These are phyloP conservation scores for Pseudorhiza aurosa DNA, from an alignment of 30 jellyfish, hydroid and myxozoan species.

Conservation along the genomic window DNA sequence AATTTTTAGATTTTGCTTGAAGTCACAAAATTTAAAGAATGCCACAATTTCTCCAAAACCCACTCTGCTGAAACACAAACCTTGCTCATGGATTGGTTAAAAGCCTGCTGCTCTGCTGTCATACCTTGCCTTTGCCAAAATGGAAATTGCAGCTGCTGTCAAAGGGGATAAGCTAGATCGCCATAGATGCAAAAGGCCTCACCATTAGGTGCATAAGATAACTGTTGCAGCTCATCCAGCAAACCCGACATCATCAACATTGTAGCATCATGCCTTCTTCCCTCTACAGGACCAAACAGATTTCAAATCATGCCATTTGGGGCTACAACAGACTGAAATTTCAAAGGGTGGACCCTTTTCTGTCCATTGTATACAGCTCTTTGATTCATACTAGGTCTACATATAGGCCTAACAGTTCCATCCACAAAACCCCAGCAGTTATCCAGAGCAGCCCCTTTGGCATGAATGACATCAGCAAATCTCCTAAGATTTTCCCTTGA, in stretches of 20 bases:
- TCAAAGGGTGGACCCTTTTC: conserved; percentile 49
- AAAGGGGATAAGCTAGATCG: conserved; percentile 46
- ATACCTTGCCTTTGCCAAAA: background rate
- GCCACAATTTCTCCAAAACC: conserved; percentile 53
- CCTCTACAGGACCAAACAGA: conserved; percentile 55
- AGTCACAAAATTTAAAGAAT: conserved; percentile 14
- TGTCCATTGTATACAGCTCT: conserved; percentile 55
- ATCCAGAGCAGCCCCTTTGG: conserved; percentile 31
- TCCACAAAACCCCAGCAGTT: conserved; percentile 64
- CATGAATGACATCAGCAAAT: conserved; percentile 13
- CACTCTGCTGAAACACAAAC: conserved; percentile 61
- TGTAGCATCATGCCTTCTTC: conserved; percentile 24
- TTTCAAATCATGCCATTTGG: conserved; percentile 47
- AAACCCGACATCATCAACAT: conserved; percentile 32
- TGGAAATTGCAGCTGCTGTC: conserved; percentile 29
- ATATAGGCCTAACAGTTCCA: conserved; percentile 50
- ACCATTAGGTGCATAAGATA: conserved; percentile 12
- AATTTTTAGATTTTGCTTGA: conserved; percentile 11
- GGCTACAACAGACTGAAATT: conserved; percentile 50
- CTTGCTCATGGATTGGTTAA: conserved; percentile 44
- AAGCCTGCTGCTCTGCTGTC: conserved; percentile 19
- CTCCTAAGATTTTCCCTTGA: background rate
- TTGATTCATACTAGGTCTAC: conserved; percentile 49
- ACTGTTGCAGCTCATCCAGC: background rate
- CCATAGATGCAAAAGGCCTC: conserved; percentile 38